Evolutionary conservation across 23 tunicate genomes (phyloP), one percentile per base, ranked within the genome.

Genomic region (Phallusia fumigata): DNA sequence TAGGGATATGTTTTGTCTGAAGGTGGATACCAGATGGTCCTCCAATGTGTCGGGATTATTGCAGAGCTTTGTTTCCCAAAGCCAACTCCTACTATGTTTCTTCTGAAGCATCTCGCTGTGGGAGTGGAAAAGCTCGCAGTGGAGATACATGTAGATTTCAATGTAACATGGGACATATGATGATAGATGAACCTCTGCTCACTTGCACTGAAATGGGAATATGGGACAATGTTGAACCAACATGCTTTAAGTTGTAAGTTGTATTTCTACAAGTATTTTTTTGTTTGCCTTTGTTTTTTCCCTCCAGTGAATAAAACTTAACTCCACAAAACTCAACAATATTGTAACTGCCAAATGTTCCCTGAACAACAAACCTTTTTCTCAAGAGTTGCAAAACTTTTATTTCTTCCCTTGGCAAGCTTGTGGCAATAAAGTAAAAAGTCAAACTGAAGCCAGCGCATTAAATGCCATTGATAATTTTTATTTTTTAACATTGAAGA

Each of bases 181-280:
- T 74, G 40, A 19, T 33, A 3, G 77, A 33, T 32, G 77, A 32
- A 32, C 77, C 36, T 19, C 19, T 33, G 36, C 40, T 74, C n/a
- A 74, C 77, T 74, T 74, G 77, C 40, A 32, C 40, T 30, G 77
- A 74, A 3, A 11, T 33, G 16, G 88, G 88, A 77, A 35, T 34
- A 12, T 84, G 88, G 88, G 51, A 52, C 32, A 53, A 30, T 33
- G 74, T 40, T 19, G 88, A 84, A 53, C 88, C 88, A 52, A 52
- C 52, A 16, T 84, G 88, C 30, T 31, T 64, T 31, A 74, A 74
- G 19, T 3, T 74, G 77, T 74, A 8, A 74, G 35, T 74, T 11
- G 8, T 10, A 21, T 58, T 58, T 58, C 69, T 8, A 74, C 3
- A 2, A 28, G 2, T 18, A 74, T 13, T 74, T 74, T 74, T 74